Evolutionary conservation across 2,797 vertebrate species (phyloP).

Genomic region (Chaetodon trifasciatus): DNA sequence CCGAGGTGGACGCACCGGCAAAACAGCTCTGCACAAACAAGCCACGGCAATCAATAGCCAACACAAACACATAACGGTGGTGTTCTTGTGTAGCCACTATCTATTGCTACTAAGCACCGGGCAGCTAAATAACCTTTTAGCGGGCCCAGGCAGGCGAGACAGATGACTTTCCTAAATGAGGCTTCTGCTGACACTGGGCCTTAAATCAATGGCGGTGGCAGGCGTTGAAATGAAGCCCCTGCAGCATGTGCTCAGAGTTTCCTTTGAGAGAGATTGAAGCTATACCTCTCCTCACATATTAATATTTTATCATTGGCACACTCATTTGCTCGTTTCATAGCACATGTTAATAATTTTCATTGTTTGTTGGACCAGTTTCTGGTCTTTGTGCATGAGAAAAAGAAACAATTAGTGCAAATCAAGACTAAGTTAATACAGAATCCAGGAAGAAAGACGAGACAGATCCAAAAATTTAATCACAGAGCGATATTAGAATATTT

Average conservation of each 20-base stretch:
- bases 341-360: neutral
- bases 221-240: slow-evolving; percentile 75
- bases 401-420: neutral
- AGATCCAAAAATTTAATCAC: neutral
- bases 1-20: slow-evolving; percentile 30
- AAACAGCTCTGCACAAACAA: slow-evolving; percentile 67
- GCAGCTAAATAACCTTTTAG: slow-evolving; percentile 79
- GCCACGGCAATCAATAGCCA: slow-evolving; percentile 70
- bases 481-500: neutral
- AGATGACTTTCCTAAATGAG: slow-evolving; percentile 77
- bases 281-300: slow-evolving; percentile 62
- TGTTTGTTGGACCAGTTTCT: neutral
- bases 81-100: slow-evolving; percentile 51
- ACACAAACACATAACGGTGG: slow-evolving; percentile 60
- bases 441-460: neutral
- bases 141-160: slow-evolving; percentile 72
- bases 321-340: slow-evolving; percentile 25
- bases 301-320: slow-evolving; percentile 77
- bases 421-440: neutral
- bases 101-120: slow-evolving; percentile 58
- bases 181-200: slow-evolving; percentile 68
- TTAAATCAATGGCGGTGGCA: slow-evolving; percentile 80
- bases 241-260: slow-evolving; percentile 66
- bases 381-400: neutral
- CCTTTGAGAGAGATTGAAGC: slow-evolving; percentile 49